phyloP scores from a whole-genome alignment of 2,888 invertebrate species.

The Cataglyphis livida region DNA sequence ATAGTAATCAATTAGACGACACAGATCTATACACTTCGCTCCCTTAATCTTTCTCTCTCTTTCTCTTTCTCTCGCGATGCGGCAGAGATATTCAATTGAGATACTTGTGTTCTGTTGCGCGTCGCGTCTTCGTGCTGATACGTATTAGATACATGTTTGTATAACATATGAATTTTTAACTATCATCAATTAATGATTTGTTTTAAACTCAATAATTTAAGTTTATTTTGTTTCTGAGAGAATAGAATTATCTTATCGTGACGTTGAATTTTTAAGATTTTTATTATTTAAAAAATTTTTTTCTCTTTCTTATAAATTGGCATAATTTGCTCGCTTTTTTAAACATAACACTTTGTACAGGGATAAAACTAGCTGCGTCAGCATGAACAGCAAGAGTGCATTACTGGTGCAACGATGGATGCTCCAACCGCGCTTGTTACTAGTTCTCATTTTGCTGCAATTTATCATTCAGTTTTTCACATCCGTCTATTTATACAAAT shows the following conservation, averaged over 20 bases:
- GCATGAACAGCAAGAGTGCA: slow-evolving; percentile 61
- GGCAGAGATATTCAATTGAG: slow-evolving; percentile 53
- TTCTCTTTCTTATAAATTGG: background rate
- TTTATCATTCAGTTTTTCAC: slow-evolving; percentile 80
- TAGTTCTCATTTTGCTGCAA: slow-evolving; percentile 80
- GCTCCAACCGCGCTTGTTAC: slow-evolving; percentile 63
- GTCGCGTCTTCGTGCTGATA: slow-evolving; percentile 32
- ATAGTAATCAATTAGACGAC: slow-evolving; percentile 63
- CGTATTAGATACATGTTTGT: background rate
- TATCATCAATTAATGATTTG: background rate
- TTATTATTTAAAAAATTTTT: background rate
- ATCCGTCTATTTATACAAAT: slow-evolving; percentile 81
- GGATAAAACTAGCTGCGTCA: slow-evolving; percentile 3
- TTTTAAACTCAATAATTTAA: background rate
- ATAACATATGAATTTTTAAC: background rate
- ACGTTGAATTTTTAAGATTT: background rate
- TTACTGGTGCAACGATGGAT: slow-evolving; percentile 53
- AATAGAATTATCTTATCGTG: too few species aligned
- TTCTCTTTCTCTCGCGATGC: background rate
- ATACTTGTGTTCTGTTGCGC: slow-evolving; percentile 39
- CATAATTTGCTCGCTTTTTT: slow-evolving; percentile 7
- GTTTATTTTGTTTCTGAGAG: background rate
- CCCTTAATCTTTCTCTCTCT: slow-evolving; percentile 34
- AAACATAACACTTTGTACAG: slow-evolving; percentile 39
- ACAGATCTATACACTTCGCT: slow-evolving; percentile 57